Evolutionary conservation across 2,113 vertebrate species (phyloP), one percentile per base, ranked within the genome.

Genomic region (Oncorhynchus kisutch): DNA sequence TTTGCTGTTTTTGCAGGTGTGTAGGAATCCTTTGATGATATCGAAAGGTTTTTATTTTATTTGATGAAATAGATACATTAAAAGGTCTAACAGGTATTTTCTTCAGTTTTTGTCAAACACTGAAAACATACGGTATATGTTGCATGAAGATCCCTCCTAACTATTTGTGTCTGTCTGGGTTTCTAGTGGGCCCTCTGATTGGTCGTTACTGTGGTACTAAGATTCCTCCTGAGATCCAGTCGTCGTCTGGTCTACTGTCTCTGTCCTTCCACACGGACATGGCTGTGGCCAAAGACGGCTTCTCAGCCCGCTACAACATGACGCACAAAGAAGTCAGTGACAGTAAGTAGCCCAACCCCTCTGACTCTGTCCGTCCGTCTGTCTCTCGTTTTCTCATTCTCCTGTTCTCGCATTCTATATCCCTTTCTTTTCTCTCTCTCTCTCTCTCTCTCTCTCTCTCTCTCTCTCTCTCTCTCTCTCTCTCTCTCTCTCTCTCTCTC

Each of bases 241-340:
- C 97, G 0, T 95, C 95, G 1, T 98, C 97, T 0, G 97, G 97
- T 0, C 93, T 99, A 79, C 95, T 99, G 76, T 98, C 98, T 0
- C 95, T 99, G 64, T 97, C 96, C 87, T 99, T 99, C 80, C 97
- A 98, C 93, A 99, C 98, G 0, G 98, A 99, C 89, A 96, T 98
- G 95, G 98, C 97, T 0, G 98, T 99, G 80, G 98, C 98, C 79
- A 99, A 98, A 90, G 98, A 99, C 0, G 97, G 98, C 67, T 99
- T 99, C 91, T 98, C 97, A 0, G 97, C 97, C 11, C 96, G 96
- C 29, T 99, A 99, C 94, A 95, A 95, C 91, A 94, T 99, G 92
- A 95, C 96, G 16, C 95, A 92, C 80, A 96, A 96, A 87, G 95
- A 98, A 84, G 91, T 94, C 1, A 92, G 88, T 31, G 96, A 98